Conservation (phyloP, 64 coral and sea anemone genomes). For the Stichodactyla mertensii region DNA sequence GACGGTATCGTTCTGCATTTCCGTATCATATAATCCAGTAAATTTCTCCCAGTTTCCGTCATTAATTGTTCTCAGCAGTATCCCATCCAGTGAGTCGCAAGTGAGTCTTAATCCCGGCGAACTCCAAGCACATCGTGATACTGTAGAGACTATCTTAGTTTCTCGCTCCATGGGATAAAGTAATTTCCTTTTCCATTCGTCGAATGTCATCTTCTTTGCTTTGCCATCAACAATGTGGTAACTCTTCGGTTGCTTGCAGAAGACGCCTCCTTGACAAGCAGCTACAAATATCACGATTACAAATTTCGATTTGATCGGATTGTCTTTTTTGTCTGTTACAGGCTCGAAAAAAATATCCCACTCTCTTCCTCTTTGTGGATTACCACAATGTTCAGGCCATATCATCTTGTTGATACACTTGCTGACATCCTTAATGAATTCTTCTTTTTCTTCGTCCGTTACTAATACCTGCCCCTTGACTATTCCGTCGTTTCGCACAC, state of each 20-base stretch:
- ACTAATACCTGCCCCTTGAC: neutral
- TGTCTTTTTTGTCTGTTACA: neutral
- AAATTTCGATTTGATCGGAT: neutral
- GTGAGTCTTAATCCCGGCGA: neutral
- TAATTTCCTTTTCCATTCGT: conserved; percentile 9
- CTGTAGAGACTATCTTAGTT: neutral
- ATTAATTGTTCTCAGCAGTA: neutral
- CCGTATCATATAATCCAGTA: too few species aligned
- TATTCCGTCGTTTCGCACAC: neutral
- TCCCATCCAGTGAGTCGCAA: neutral
- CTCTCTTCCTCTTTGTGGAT: conserved; percentile 1
- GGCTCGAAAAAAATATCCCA: conserved; percentile 16
- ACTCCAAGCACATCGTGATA: neutral
- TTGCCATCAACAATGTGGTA: conserved; percentile 25
- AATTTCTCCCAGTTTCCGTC: neutral
- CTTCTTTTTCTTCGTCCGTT: neutral
- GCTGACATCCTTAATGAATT: neutral
- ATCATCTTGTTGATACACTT: conserved; percentile 19
- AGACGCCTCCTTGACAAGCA: conserved; percentile 14
- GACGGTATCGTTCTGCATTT: neutral
- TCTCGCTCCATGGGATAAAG: neutral
- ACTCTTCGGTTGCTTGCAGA: neutral
- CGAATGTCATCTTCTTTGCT: neutral
- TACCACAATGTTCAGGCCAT: conserved; percentile 10
- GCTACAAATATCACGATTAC: conserved; percentile 8